phyloP scores from a whole-genome alignment of 1,140 invertebrate genomes.

The Bombus terrestris region DNA sequence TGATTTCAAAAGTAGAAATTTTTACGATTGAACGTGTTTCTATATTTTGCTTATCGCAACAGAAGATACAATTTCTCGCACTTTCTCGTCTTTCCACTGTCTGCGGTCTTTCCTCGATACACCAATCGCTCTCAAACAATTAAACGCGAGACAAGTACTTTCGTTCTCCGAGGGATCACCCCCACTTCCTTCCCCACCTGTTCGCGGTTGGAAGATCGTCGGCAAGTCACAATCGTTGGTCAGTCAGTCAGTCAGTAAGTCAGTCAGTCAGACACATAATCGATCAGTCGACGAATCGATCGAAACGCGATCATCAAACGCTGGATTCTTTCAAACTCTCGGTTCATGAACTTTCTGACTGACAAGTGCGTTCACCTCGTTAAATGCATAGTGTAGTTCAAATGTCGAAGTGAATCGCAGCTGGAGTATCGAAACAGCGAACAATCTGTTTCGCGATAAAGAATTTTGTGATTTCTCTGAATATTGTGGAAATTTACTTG shows the following conservation, averaged over 20 bases:
- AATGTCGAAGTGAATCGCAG: too few relatives aligned
- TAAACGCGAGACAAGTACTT: slow-evolving; percentile 41
- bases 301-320: not conserved
- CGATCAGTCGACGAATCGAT: slow-evolving; percentile 35
- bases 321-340: not conserved
- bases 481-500: not conserved
- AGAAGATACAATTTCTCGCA: not conserved
- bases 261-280: slow-evolving; percentile 32
- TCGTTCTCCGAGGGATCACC: slow-evolving; percentile 22
- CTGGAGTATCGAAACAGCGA: not conserved
- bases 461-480: not conserved
- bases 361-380: not conserved
- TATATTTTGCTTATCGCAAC: too few relatives aligned
- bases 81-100: not conserved
- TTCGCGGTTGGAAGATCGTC: slow-evolving; percentile 15
- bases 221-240: slow-evolving; percentile 47
- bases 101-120: not conserved
- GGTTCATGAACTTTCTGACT: not conserved
- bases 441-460: not conserved
- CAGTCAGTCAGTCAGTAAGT: slow-evolving; percentile 61
- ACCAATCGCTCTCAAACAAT: not conserved
- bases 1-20: not conserved
- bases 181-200: slow-evolving; percentile 46
- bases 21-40: too few relatives aligned
- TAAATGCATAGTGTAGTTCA: not conserved